Conservation (phyloP, 2,113 vertebrate species). For the Dolichotis patagonum region DNA sequence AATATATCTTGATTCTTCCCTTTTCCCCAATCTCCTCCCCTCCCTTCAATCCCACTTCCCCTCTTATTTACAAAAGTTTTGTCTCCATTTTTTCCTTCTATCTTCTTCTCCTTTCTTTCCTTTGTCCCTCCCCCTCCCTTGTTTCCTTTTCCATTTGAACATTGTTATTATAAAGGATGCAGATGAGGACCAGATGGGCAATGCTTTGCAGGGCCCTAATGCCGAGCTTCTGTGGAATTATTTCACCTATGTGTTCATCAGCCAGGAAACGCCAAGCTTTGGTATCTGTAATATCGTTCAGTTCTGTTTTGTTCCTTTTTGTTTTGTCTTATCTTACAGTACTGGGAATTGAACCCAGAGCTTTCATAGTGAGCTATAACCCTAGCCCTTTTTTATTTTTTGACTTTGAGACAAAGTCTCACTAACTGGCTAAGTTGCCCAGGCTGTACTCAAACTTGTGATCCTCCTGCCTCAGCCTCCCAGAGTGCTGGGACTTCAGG, state of each 20-base stretch:
- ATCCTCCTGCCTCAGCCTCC: not conserved
- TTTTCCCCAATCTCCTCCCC: too few species aligned
- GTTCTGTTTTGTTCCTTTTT: not conserved
- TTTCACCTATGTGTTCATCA: not conserved
- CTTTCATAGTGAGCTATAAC: not conserved
- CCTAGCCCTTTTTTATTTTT: not conserved
- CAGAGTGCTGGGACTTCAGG: not conserved
- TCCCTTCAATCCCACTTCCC: too few species aligned
- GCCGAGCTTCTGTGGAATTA: not conserved
- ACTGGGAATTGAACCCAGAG: not conserved
- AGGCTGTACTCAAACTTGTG: not conserved
- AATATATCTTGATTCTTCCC: too few species aligned
- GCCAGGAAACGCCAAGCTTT: not conserved
- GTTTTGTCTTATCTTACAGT: too few species aligned
- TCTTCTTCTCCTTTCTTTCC: too few species aligned
- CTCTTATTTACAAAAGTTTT: too few species aligned
- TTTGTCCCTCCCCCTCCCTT: too few species aligned
- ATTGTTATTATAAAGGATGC: not conserved
- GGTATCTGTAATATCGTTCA: too few species aligned
- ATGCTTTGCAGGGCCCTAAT: not conserved
- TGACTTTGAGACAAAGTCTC: not conserved
- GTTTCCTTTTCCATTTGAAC: too few species aligned
- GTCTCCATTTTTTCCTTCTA: too few species aligned
- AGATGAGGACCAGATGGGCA: not conserved
- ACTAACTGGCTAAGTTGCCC: not conserved